Base-by-base conservation (phyloP, 1,140 invertebrate genomes). In the Drosophila suzukii region DNA sequence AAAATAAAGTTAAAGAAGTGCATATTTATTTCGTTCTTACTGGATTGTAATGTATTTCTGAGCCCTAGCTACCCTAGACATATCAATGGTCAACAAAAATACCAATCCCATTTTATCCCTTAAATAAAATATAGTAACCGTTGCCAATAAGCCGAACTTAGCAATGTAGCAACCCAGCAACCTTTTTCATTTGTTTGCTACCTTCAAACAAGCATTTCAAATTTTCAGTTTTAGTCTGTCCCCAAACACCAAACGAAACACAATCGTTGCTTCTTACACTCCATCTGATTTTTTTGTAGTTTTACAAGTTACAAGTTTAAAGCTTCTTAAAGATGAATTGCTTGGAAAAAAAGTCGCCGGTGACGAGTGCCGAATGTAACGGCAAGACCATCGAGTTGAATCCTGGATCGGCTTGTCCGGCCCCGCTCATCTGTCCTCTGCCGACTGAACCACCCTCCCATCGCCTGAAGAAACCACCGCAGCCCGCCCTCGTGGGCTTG, bases 361-460 rank as follows among this genome's bases (percentile, higher is more conserved):
- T 39, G 27, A 41, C 27, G 7, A 49, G 20, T 5, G 61, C 57
- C 0, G 73, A 77, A 11, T 89, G 80, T 30, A 36, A 10, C 17
- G 20, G 32, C n/a, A 46, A 13, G 27, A 24, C 47, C 8, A 89
- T 84, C 0, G 74, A 88, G 12, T 30, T 88, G 4, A 75, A 80
- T 34, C 67, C 84, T 1, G 67, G 60, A 0, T 56, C 76, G 0
- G 65, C 56, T 6, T 89, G 84, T 38, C 84, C 84, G 7, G 85
- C 81, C 6, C 84, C 85, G 2, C 8, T 83, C 13, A 60, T 89
- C 1, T 89, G 84, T 44, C 65, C 83, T 0, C 57, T 75, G 11
- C 65, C 61, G 0, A 41, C 47, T 6, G 83, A 89, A 1, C 70
- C 75, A 15, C 76, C 38, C 0, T 60, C 66, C 7, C 60, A 62